Base-by-base conservation (phyloP, 2,797 vertebrate genomes). In the Myioborus melanocephalus region DNA sequence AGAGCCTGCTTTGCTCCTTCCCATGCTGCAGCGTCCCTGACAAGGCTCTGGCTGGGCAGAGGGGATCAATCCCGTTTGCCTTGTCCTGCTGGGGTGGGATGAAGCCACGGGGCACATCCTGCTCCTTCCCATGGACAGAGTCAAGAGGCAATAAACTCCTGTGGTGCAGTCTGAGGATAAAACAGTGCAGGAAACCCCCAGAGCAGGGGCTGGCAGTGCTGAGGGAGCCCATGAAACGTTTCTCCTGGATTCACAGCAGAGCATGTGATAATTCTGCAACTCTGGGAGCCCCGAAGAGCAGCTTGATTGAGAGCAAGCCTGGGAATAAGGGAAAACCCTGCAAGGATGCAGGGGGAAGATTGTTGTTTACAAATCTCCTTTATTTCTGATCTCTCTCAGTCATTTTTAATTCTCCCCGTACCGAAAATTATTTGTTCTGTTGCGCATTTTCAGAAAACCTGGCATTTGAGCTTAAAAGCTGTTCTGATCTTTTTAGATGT, bases 401-500 rank as follows among this genome's bases (percentile, higher is more conserved):
- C 44, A n/a, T 56, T 94, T 76, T 68, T 35, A 52, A 5, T 90
- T 88, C 23, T 77, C 28, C 65, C 68, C 8, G 4, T 28, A 63
- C 18, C 34, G 72, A 68, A 79, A 85, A 80, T 77, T 66, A 72
- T 56, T 92, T 55, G 39, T 77, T 95, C 46, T 88, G 44, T 70
- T 72, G 43, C 2, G 2, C 30, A 28, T 70, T 83, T 91, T 43
- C 12, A 69, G 14, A 88, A 82, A 71, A 30, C 0, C 14, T 70
- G 70, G 32, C 47, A 81, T 88, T 37, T 85, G 56, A 94, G 79
- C 60, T 88, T 90, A 90, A 94, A 91, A 95, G 85, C 49, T 5
- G 4, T 83, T 91, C 60, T 87, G 83, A 88, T 92, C 68, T 86
- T 85, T 71, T 90, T 69, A 83, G 79, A 90, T 88, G 34, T 60